phyloP scores from a whole-genome alignment of 1,140 invertebrate genomes.

The Triops cancriformis region DNA sequence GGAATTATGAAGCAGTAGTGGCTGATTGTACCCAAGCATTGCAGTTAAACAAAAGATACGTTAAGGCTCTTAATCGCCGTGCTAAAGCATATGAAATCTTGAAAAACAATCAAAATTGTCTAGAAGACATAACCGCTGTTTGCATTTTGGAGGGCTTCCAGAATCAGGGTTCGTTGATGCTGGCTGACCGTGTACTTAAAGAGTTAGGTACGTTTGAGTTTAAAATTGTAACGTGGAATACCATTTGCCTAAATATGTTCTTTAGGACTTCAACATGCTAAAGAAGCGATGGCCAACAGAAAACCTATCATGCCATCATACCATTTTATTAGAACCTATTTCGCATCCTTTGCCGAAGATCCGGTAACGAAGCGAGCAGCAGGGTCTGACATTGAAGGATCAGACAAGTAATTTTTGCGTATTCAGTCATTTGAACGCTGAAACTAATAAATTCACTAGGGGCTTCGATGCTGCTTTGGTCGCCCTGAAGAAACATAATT shows the following conservation, averaged over 20 bases:
- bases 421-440: conserved; percentile 26
- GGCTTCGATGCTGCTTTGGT: conserved; percentile 57
- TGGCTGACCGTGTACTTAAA: conserved; percentile 79
- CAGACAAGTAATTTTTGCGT: conserved; percentile 18
- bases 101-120: conserved; percentile 62
- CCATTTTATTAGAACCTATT: conserved; percentile 74
- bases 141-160: conserved; percentile 83
- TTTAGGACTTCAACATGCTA: conserved; percentile 57
- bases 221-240: neutral
- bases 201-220: conserved; percentile 50
- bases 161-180: conserved; percentile 63
- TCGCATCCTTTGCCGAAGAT: conserved; percentile 74
- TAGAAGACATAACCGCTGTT: conserved; percentile 86
- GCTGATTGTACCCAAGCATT: conserved; percentile 79
- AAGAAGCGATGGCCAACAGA: conserved; percentile 56
- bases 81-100: conserved; percentile 72
- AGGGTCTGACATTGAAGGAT: neutral
- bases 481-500: conserved; percentile 58
- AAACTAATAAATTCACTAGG: conserved; percentile 33
- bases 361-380: conserved; percentile 46
- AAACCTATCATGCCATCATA: conserved; percentile 67
- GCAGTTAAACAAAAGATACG: conserved; percentile 74
- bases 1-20: conserved; percentile 73
- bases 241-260: neutral
- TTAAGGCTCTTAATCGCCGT: conserved; percentile 75